Evolutionary conservation across 2,113 vertebrate genomes (phyloP).

Genomic region (Rhipidura dahli): DNA sequence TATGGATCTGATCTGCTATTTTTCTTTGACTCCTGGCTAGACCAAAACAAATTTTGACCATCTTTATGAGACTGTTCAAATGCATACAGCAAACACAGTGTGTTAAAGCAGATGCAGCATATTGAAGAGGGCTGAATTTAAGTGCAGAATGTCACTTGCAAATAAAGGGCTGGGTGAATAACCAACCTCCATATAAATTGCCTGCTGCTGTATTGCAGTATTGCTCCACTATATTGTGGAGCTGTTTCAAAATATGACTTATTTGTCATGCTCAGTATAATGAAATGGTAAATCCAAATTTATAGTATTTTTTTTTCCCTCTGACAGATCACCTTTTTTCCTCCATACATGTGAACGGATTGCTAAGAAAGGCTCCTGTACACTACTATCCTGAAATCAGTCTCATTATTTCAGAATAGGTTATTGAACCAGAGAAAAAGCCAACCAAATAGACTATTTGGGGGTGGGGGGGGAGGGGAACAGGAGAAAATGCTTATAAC

Average conservation of each 20-base stretch:
- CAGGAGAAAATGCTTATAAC: not conserved
- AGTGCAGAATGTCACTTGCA: constrained; percentile 51
- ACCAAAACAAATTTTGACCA: constrained; percentile 49
- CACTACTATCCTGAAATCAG: not conserved
- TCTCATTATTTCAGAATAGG: not conserved
- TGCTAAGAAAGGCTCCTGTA: not conserved
- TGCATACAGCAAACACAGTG: constrained; percentile 22
- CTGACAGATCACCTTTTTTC: not conserved
- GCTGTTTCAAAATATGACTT: constrained; percentile 35
- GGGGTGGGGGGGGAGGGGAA: too few species aligned
- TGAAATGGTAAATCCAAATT: constrained; percentile 54
- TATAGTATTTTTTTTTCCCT: constrained; percentile 34
- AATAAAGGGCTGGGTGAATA: constrained; percentile 61
- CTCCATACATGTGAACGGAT: not conserved
- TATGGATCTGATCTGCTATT: constrained; percentile 13
- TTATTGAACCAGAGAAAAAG: constrained; percentile 6
- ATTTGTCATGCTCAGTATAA: constrained; percentile 16
- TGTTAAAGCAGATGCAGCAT: constrained; percentile 49
- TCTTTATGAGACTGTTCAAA: constrained; percentile 32
- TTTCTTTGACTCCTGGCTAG: constrained; percentile 23
- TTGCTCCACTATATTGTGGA: constrained; percentile 7
- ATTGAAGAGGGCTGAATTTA: constrained; percentile 58
- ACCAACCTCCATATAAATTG: constrained; percentile 60
- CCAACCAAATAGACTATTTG: not conserved
- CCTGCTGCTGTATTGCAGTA: constrained; percentile 48